Evolutionary conservation across 1,140 invertebrate species (phyloP).

Genomic region (Calosoma granatense): DNA sequence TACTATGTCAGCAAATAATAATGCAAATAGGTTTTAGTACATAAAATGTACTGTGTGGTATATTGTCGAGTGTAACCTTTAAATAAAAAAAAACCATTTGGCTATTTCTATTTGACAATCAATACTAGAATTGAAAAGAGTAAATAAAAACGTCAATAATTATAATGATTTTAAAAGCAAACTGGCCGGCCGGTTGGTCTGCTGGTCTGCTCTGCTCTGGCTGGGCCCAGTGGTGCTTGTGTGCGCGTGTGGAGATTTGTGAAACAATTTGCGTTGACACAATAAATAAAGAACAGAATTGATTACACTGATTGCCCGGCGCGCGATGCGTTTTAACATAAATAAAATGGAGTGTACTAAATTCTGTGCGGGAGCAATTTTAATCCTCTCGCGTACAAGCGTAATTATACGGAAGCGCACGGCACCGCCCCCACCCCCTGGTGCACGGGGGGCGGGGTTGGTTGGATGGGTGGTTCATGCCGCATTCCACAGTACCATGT

Average conservation of each 20-base stretch:
- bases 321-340: slow-evolving; percentile 24
- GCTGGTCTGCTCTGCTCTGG: not conserved
- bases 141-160: not conserved
- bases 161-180: not conserved
- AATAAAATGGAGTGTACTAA: slow-evolving; percentile 21
- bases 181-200: no score
- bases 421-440: not conserved
- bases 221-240: not conserved
- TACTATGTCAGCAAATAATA: no score
- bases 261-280: slow-evolving; percentile 12
- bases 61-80: not conserved
- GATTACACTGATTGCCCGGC: slow-evolving; percentile 27
- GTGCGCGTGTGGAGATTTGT: not conserved
- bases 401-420: slow-evolving; percentile 13
- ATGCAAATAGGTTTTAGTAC: no score
- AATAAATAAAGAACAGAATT: slow-evolving; percentile 28
- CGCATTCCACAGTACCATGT: no score
- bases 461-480: no score
- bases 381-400: slow-evolving; percentile 14
- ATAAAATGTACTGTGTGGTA: no score
- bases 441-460: not conserved
- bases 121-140: not conserved
- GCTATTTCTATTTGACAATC: not conserved
- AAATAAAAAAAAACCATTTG: not conserved
- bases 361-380: slow-evolving; percentile 17